A percentile compares a stretch with the other conserved stretches of the same genome.
Evolutionary conservation across 1,140 invertebrate species (phyloP).

Genomic region (Mya arenaria): DNA sequence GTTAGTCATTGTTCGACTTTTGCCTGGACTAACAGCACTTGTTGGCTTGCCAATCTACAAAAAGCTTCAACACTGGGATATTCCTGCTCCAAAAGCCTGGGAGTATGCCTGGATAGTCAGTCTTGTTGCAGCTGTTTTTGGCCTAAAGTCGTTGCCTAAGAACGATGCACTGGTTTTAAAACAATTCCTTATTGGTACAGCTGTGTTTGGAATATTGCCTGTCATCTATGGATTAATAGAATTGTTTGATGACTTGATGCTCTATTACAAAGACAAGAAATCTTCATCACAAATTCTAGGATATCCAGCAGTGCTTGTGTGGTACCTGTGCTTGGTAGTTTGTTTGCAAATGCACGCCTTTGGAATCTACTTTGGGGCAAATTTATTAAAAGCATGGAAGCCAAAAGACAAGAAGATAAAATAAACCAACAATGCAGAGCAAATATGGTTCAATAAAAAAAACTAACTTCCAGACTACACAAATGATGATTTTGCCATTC

Average conservation of each 20-base stretch:
- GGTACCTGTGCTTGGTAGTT: constrained; percentile 95
- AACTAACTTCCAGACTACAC: too few species aligned
- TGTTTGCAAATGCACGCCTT: constrained; percentile 96
- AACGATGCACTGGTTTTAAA: constrained; percentile 91
- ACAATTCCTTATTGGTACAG: constrained; percentile 91
- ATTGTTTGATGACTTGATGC: constrained; percentile 92
- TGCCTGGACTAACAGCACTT: constrained; percentile 65
- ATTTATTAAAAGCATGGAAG: constrained; percentile 93
- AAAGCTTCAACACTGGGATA: constrained; percentile 64
- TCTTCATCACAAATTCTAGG: constrained; percentile 81
- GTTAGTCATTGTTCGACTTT: constrained; percentile 65
- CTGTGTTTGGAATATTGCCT: constrained; percentile 90
- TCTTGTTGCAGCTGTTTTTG: constrained; percentile 91
- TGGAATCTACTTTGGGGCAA: constrained; percentile 93
- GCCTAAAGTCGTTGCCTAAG: constrained; percentile 91
- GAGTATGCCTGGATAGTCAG: constrained; percentile 97
- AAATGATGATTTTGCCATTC: too few species aligned
- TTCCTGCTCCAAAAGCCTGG: constrained; percentile 84
- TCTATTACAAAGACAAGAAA: constrained; percentile 89
- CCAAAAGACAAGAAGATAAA: constrained; percentile 64
- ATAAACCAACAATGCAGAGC: too few species aligned
- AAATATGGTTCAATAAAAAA: too few species aligned
- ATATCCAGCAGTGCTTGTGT: constrained; percentile 94
- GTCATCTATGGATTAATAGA: constrained; percentile 90
- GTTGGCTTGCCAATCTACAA: constrained; percentile 63